Evolutionary conservation across 2,888 invertebrate species (phyloP).

Genomic region (Yponomeuta evonymella): DNA sequence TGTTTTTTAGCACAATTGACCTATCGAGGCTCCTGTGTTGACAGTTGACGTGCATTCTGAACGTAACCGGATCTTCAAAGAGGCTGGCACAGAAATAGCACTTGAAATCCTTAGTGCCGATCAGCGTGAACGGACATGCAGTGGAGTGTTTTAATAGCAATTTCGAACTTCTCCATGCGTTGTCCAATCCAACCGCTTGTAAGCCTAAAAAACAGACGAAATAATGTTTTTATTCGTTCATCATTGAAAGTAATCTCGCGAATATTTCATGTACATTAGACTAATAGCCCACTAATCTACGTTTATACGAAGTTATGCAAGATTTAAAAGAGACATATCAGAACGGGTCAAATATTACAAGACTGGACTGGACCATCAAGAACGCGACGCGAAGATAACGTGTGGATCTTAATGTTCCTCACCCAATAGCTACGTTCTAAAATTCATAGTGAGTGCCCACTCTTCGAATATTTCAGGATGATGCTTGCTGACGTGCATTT

Average conservation of each 20-base stretch:
- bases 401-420: background rate
- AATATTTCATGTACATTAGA: background rate
- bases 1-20: background rate
- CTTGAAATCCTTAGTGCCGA: background rate
- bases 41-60: conserved; percentile 5
- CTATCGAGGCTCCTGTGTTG: conserved; percentile 2
- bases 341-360: too few species aligned
- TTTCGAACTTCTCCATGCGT: conserved; percentile 2
- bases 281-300: background rate
- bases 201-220: conserved; percentile 11
- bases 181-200: background rate
- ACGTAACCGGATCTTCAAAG: background rate
- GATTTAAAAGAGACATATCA: too few species aligned
- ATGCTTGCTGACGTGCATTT: background rate
- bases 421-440: background rate
- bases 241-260: background rate
- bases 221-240: conserved; percentile 5
- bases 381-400: too few species aligned
- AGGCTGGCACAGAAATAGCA: conserved; percentile 10
- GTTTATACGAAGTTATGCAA: too few species aligned
- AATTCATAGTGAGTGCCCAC: background rate
- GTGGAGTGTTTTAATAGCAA: conserved; percentile 10
- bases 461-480: conserved; percentile 6
- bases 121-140: conserved; percentile 7
- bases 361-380: too few species aligned